Evolutionary conservation across 2,113 vertebrate species (phyloP), one percentile per base, ranked within the genome.

Genomic region (Lepisosteus osseus): DNA sequence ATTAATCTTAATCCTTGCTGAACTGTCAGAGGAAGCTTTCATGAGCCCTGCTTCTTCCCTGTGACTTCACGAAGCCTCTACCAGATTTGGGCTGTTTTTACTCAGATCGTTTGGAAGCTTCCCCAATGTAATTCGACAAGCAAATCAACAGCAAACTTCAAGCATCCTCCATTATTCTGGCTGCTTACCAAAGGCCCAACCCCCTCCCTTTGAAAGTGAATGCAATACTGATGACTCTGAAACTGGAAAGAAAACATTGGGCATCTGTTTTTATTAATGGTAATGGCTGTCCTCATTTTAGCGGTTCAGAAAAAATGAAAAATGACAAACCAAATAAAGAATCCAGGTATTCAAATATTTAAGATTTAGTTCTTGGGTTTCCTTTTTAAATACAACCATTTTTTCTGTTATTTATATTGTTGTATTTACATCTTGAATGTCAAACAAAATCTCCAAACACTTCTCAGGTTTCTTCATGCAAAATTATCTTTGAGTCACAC

Each of bases 71-170:
- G 3, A 51, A 12, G 65, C 13, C 61, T 15, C 44, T 14, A 13
- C 65, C 45, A n/a, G 7, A 9, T 45, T 47, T 15, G 64, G 64
- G 54, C 54, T 69, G 67, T 59, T 43, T 57, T 69, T 54, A 69
- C 47, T 57, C 57, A 69, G 42, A 43, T 13, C 15, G 14, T 29
- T 17, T 69, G 67, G 54, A 69, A 14, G 11, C 9, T 29, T 54
- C 5, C 15, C 67, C 67, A 69, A n/a, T 3, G 14, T 6, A 8
- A 69, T 69, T 57, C 42, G 41, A 69, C 41, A 14, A 69, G 67
- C 43, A 54, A 69, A 59, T n/a, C 54, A 59, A 8, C 54, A 56
- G 40, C 66, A 55, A 43, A 55, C 67, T 54, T 40, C 42, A 59
- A 61, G 17, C 55, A 14, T 14, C 40, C 4, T 14, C 42, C 12